A percentile compares a stretch with the other conserved stretches of the same genome.
phyloP scores from a whole-genome alignment of 2,888 invertebrate genomes.

The Graphium colonna region DNA sequence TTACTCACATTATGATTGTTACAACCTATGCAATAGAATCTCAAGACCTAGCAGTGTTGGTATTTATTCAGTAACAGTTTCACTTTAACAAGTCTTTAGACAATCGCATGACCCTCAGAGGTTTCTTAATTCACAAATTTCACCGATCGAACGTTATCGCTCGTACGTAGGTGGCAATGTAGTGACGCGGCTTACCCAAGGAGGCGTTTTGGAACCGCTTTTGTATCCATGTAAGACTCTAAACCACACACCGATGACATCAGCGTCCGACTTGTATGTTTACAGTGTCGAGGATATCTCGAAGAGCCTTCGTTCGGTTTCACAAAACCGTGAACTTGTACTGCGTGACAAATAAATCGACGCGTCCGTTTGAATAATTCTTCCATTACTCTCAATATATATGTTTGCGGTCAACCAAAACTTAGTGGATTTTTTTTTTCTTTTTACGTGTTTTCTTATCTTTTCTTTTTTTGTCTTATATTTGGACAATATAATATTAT shows the following conservation, averaged over 20 bases:
- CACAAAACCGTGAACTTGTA: slow-evolving; percentile 45
- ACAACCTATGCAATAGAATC: background rate
- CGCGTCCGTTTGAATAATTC: background rate
- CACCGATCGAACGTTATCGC: slow-evolving; percentile 43
- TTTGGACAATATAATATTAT: too few relatives aligned
- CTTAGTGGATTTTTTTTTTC: too few relatives aligned
- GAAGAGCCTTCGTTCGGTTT: slow-evolving; percentile 24
- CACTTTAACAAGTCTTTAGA: too few relatives aligned
- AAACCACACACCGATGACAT: slow-evolving; percentile 60
- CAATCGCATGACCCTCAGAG: too few relatives aligned
- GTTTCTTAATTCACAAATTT: too few relatives aligned
- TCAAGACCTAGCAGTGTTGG: background rate
- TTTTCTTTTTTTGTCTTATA: too few relatives aligned
- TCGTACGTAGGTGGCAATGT: slow-evolving; percentile 51
- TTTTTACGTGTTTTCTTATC: too few relatives aligned
- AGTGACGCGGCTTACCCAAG: slow-evolving; percentile 49
- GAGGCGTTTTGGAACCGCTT: slow-evolving; percentile 40
- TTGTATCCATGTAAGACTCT: slow-evolving; percentile 51
- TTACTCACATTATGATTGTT: background rate
- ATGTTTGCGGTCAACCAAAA: too few relatives aligned
- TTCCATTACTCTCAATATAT: too few relatives aligned
- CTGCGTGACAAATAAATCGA: slow-evolving; percentile 14
- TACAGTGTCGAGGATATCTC: slow-evolving; percentile 33
- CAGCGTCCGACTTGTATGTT: slow-evolving; percentile 55
- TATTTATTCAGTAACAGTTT: too few relatives aligned